These are phyloP conservation scores for Macrophya annulata DNA, from an alignment of 2,888 invertebrate genomes.

Conservation along the genomic window DNA sequence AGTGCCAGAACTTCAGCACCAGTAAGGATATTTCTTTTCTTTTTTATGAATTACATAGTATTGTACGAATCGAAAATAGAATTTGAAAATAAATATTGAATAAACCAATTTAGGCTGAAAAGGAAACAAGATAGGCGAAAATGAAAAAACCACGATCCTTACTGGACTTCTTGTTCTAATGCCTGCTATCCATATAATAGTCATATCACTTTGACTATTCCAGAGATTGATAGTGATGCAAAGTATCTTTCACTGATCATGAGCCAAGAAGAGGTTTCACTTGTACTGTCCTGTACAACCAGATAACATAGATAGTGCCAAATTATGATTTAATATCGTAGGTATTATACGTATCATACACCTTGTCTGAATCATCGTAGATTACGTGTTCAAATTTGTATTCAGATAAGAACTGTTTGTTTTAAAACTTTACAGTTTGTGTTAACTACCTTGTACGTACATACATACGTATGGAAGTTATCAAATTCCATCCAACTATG, in stretches of 20 bases:
- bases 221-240: background rate
- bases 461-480: background rate
- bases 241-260: background rate
- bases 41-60: no score
- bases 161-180: no score
- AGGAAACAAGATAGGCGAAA: no score
- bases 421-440: background rate
- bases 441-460: background rate
- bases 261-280: background rate
- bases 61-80: no score
- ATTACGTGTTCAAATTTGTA: slow-evolving; percentile 26
- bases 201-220: background rate
- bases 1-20: no score
- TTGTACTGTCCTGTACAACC: background rate
- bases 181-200: background rate
- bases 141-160: no score
- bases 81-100: no score
- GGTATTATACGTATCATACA: background rate
- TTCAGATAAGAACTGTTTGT: slow-evolving; percentile 15
- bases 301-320: background rate
- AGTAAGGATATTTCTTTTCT: no score
- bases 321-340: background rate
- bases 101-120: no score
- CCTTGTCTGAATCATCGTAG: background rate
- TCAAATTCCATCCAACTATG: background rate